Conservation (phyloP, 1,140 invertebrate species). For the Popillia japonica region DNA sequence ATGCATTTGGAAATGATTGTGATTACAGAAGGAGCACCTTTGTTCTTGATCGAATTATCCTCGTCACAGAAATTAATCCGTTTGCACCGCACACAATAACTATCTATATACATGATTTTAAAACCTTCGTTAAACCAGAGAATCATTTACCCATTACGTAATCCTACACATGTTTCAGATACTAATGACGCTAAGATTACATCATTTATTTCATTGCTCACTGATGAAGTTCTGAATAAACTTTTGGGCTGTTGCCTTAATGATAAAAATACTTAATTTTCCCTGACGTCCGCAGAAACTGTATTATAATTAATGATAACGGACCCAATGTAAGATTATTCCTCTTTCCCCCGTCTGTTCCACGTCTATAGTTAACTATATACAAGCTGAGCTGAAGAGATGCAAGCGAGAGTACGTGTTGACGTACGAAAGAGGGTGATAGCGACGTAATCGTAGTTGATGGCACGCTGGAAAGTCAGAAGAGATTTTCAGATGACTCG, state of each 20-base stretch:
- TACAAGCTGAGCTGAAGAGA: too few relatives aligned
- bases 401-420: background rate
- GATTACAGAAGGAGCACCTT: too few relatives aligned
- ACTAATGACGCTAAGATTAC: background rate
- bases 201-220: constrained; percentile 31
- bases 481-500: constrained; percentile 48
- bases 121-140: too few relatives aligned
- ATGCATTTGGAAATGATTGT: too few relatives aligned
- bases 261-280: constrained; percentile 51
- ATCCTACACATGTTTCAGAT: background rate
- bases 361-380: background rate
- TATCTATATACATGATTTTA: too few relatives aligned
- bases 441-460: constrained; percentile 38
- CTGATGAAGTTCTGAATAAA: constrained; percentile 10
- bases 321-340: constrained; percentile 46
- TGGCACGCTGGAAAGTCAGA: constrained; percentile 30
- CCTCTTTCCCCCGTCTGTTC: constrained; percentile 20
- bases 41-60: too few relatives aligned
- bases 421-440: constrained; percentile 27
- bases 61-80: too few relatives aligned
- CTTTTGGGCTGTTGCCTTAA: constrained; percentile 13
- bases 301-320: constrained; percentile 52
- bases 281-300: constrained; percentile 51
- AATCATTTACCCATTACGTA: background rate
- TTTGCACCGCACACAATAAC: too few relatives aligned